Percentiles rank a stretch among this genome's conserved stretches.
These are phyloP conservation scores for Aurelia sp. DNA, from an alignment of 30 jellyfish, hydroid and myxozoan genomes.

Conservation along the genomic window DNA sequence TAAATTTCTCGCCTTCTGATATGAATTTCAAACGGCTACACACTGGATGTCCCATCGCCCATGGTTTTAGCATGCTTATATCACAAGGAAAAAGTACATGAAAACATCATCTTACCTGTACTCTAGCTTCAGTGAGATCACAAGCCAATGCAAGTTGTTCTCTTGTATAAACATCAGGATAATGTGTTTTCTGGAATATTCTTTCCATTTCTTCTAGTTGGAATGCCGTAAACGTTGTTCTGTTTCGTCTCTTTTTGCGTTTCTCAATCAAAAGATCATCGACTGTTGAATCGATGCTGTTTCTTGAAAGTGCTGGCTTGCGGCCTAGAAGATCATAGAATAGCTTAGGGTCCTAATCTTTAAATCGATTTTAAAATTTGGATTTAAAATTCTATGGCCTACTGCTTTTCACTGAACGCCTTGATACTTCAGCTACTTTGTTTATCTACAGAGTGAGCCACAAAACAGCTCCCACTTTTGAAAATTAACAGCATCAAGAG, in stretches of 20 bases:
- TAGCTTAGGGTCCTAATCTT: not conserved
- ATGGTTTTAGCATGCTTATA: too few relatives aligned
- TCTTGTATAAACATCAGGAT: conserved; percentile 87
- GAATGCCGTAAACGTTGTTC: conserved; percentile 80
- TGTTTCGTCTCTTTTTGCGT: conserved; percentile 78
- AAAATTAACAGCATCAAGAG: too few relatives aligned
- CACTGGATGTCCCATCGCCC: too few relatives aligned
- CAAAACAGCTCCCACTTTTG: too few relatives aligned
- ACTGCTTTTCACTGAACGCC: too few relatives aligned
- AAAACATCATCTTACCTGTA: conserved; percentile 56
- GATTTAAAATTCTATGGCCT: not conserved
- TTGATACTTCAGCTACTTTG: too few relatives aligned
- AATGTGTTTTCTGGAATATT: conserved; percentile 79
- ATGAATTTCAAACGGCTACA: too few relatives aligned
- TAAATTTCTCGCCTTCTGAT: too few relatives aligned
- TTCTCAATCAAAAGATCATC: conserved; percentile 64
- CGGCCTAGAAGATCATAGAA: conserved; percentile 16
- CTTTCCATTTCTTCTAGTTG: conserved; percentile 90
- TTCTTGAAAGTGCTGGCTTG: conserved; percentile 12
- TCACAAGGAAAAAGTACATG: too few relatives aligned
- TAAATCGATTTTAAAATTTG: not conserved
- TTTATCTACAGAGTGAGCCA: too few relatives aligned
- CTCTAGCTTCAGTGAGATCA: conserved; percentile 85
- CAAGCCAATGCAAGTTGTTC: conserved; percentile 83
- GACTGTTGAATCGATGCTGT: conserved; percentile 33